phyloP scores from a whole-genome alignment of 2,797 vertebrate genomes.

The Poeciliopsis presidionis region DNA sequence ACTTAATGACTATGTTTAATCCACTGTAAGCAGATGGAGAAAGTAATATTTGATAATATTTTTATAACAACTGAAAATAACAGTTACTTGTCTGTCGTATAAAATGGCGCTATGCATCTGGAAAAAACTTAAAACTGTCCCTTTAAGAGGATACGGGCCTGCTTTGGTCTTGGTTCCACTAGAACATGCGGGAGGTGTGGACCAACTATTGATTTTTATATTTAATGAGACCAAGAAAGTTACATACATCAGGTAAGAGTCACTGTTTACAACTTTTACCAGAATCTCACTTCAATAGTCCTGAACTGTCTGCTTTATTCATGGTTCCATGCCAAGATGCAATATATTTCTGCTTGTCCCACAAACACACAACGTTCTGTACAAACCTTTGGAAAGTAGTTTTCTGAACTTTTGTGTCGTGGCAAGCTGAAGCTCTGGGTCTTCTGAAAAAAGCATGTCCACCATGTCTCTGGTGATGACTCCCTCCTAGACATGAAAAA shows the following conservation, averaged over 20 bases:
- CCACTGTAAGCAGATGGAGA: too few species aligned
- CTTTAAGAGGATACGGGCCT: neutral
- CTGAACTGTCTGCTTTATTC: too few species aligned
- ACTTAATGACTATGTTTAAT: too few species aligned
- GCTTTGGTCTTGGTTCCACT: neutral
- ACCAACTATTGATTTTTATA: neutral
- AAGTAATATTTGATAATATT: too few species aligned
- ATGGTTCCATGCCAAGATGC: too few species aligned
- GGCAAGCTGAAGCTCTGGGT: constrained; percentile 92
- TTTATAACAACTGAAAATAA: too few species aligned
- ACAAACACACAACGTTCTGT: constrained; percentile 8
- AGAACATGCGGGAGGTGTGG: neutral
- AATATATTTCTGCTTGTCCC: too few species aligned
- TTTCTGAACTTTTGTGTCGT: constrained; percentile 98
- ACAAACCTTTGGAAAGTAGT: constrained; percentile 94
- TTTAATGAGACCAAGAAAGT: neutral
- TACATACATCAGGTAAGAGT: neutral
- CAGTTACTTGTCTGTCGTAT: too few species aligned
- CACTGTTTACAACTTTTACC: neutral
- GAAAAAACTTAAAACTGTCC: too few species aligned
- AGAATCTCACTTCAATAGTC: neutral
- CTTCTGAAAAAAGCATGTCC: constrained; percentile 97
- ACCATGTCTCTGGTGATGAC: constrained; percentile 98
- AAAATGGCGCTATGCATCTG: too few species aligned
- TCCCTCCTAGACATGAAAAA: constrained; percentile 84